Conservation (phyloP, 92 coral and sea anemone genomes). For the Epizoanthus rinbou region DNA sequence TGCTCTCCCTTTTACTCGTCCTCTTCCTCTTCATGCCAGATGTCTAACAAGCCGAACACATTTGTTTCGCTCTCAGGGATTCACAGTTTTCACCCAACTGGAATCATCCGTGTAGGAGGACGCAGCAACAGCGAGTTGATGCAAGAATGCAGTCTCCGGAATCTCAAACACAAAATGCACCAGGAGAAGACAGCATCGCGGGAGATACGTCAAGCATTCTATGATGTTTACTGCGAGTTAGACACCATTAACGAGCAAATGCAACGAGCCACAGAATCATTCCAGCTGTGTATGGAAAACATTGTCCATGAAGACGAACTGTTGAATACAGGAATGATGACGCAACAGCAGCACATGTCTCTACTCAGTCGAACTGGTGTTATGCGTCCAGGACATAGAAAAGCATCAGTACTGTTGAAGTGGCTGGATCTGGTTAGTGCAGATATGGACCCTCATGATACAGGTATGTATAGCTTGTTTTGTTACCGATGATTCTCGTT, state of each 20-base stretch:
- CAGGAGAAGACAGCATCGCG: constrained; percentile 57
- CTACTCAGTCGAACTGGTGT: constrained; percentile 41
- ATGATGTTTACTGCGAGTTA: constrained; percentile 67
- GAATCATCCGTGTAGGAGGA: constrained; percentile 91
- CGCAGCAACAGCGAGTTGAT: constrained; percentile 84
- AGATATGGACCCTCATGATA: constrained; percentile 16
- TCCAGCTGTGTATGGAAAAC: constrained; percentile 81
- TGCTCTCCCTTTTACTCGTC: no score
- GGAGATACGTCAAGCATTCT: constrained; percentile 68
- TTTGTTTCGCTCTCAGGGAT: constrained; percentile 55
- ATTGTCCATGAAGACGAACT: constrained; percentile 71
- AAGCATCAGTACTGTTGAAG: constrained; percentile 61
- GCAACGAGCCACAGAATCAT: constrained; percentile 73
- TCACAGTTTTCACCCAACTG: constrained; percentile 76
- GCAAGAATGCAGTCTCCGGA: constrained; percentile 66
- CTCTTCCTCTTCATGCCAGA: no score
- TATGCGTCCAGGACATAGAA: background rate
- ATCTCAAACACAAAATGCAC: constrained; percentile 68
- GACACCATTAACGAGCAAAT: constrained; percentile 66
- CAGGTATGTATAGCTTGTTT: background rate
- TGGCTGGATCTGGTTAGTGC: constrained; percentile 72
- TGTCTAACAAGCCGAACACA: no score
- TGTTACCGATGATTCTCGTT: no score
- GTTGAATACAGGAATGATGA: constrained; percentile 56
- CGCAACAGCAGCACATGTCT: constrained; percentile 57